These are phyloP conservation scores for Andrena dorsata DNA, from an alignment of 2,888 invertebrate genomes.

Conservation along the genomic window DNA sequence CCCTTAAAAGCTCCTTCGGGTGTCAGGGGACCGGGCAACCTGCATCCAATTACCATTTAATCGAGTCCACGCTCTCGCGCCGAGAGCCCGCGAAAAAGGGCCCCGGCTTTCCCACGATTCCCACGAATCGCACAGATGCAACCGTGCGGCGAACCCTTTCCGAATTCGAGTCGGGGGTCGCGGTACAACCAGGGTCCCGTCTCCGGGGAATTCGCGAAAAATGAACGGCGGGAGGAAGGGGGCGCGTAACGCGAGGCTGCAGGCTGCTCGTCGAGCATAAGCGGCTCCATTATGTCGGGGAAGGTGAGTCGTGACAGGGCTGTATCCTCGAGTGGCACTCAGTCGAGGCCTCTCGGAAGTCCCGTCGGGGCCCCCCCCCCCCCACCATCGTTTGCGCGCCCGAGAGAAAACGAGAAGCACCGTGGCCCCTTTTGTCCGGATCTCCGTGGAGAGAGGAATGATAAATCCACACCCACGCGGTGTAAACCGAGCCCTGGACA, in stretches of 20 bases:
- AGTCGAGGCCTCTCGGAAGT: slow-evolving; percentile 16
- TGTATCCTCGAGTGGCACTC: slow-evolving; percentile 63
- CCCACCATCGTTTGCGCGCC: background rate
- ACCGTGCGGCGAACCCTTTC: slow-evolving; percentile 56
- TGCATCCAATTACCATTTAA: slow-evolving; percentile 14
- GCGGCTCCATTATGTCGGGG: slow-evolving; percentile 62
- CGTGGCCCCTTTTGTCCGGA: slow-evolving; percentile 64
- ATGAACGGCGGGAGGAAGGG: slow-evolving; percentile 19
- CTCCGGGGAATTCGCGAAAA: slow-evolving; percentile 65
- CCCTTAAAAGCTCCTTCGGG: background rate
- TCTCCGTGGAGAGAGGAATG: slow-evolving; percentile 53
- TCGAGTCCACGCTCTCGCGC: background rate
- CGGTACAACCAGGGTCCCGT: slow-evolving; percentile 35
- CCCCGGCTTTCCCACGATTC: slow-evolving; percentile 66
- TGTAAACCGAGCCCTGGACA: slow-evolving; percentile 69
- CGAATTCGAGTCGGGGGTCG: slow-evolving; percentile 36
- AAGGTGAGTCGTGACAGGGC: slow-evolving; percentile 66
- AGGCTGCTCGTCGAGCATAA: slow-evolving; percentile 52
- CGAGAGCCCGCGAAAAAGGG: slow-evolving; percentile 11
- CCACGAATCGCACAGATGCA: slow-evolving; percentile 66
- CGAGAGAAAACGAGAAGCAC: slow-evolving; percentile 21
- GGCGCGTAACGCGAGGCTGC: slow-evolving; percentile 53
- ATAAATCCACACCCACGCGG: slow-evolving; percentile 75
- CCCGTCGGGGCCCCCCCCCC: background rate
- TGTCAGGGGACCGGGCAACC: background rate